A percentile compares a stretch with the other conserved stretches of the same genome.
phyloP scores from a whole-genome alignment of 2,797 vertebrate species.

The Odontamblyopus rebecca region DNA sequence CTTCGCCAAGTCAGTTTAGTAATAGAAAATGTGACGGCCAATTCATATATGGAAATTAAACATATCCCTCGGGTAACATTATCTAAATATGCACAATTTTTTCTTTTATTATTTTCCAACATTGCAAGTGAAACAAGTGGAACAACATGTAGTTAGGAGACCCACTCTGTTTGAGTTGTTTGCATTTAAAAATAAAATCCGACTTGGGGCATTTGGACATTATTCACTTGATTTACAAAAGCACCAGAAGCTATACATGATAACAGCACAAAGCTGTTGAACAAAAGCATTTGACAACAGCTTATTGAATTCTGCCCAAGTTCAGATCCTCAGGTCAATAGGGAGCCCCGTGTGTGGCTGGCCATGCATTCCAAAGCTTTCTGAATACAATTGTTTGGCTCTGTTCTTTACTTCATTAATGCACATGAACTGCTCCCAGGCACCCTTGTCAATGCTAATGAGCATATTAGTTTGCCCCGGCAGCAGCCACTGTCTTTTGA shows the following conservation, averaged over 20 bases:
- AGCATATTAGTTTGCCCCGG: slow-evolving; percentile 71
- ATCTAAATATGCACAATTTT: slow-evolving; percentile 65
- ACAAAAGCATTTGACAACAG: slow-evolving; percentile 65
- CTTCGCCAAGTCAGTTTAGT: slow-evolving; percentile 59
- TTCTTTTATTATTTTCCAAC: slow-evolving; percentile 43
- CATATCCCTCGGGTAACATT: slow-evolving; percentile 57
- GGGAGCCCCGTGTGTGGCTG: slow-evolving; percentile 59
- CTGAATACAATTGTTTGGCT: slow-evolving; percentile 69
- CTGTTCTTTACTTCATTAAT: slow-evolving; percentile 76
- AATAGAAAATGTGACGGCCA: slow-evolving; percentile 52
- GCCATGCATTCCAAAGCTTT: slow-evolving; percentile 63
- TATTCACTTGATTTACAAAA: slow-evolving; percentile 66
- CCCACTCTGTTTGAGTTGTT: slow-evolving; percentile 60
- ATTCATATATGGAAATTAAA: slow-evolving; percentile 71
- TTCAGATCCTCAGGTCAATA: slow-evolving; percentile 71
- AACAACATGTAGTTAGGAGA: slow-evolving; percentile 40
- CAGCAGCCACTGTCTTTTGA: slow-evolving; percentile 72
- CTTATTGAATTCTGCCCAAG: slow-evolving; percentile 61
- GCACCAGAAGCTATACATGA: slow-evolving; percentile 55
- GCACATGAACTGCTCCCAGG: slow-evolving; percentile 70
- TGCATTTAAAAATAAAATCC: slow-evolving; percentile 63
- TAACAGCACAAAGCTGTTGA: slow-evolving; percentile 58
- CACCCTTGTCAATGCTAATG: slow-evolving; percentile 77
- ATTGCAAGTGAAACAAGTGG: slow-evolving; percentile 49
- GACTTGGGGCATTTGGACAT: slow-evolving; percentile 56